Conservation (phyloP, 2,113 vertebrate species). For the Perccottus glenii region DNA sequence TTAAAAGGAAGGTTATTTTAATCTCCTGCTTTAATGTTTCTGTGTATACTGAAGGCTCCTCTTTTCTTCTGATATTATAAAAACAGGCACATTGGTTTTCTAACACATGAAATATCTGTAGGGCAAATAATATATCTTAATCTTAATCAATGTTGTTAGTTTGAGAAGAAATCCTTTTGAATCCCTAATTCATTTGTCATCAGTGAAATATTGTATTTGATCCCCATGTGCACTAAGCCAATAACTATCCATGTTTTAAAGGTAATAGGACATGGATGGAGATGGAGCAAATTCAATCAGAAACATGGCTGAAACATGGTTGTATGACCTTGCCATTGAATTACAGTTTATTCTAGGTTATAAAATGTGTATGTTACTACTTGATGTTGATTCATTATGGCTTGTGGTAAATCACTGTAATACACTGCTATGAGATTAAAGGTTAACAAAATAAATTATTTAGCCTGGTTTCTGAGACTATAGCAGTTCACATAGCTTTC, state of each 20-base stretch:
- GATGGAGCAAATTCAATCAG: not conserved
- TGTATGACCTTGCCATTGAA: not conserved
- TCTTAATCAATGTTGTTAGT: too few relatives aligned
- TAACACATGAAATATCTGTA: not conserved
- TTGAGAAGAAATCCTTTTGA: too few relatives aligned
- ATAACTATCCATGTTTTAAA: too few relatives aligned
- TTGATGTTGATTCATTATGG: slow-evolving; percentile 6
- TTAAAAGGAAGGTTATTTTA: not conserved
- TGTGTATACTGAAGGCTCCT: not conserved
- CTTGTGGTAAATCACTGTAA: not conserved
- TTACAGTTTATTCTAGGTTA: slow-evolving; percentile 3
- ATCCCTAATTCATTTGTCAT: too few relatives aligned
- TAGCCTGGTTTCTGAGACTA: not conserved
- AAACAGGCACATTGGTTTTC: too few relatives aligned
- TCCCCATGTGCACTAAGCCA: not conserved
- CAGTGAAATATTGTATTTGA: too few relatives aligned
- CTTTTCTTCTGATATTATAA: too few relatives aligned
- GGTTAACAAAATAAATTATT: not conserved
- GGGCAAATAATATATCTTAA: too few relatives aligned
- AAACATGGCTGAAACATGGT: not conserved
- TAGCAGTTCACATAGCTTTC: not conserved
- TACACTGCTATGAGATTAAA: not conserved
- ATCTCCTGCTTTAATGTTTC: not conserved
- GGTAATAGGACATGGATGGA: not conserved
- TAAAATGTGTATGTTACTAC: not conserved